Evolutionary conservation across 2,113 vertebrate genomes (phyloP).

Genomic region (Halcyon senegalensis): DNA sequence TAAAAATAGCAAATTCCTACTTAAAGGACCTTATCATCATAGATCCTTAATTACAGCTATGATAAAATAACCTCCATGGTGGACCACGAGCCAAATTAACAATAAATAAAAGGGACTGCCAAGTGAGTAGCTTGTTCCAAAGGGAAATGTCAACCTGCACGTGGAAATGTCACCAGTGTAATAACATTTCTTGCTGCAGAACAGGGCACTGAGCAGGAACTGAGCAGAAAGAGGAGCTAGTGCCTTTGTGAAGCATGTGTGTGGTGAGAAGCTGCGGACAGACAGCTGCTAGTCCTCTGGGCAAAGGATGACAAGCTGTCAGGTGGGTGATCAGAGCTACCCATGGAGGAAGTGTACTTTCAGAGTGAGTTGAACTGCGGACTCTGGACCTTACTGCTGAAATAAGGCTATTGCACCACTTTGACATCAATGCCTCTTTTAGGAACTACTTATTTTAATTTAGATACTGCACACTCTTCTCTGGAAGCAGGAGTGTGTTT

Average conservation of each 20-base stretch:
- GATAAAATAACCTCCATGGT: constrained; percentile 35
- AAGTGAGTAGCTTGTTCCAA: constrained; percentile 35
- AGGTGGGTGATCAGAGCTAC: not conserved
- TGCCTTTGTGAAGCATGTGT: not conserved
- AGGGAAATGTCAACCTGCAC: constrained; percentile 58
- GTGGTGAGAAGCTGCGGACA: not conserved
- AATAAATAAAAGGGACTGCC: constrained; percentile 55
- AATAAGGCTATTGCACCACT: accelerated
- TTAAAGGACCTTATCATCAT: constrained; percentile 40
- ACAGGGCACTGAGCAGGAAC: not conserved
- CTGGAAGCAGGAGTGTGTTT: not conserved
- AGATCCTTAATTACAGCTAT: constrained; percentile 50
- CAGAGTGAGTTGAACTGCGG: not conserved
- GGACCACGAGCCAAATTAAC: not conserved
- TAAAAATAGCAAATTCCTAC: constrained; percentile 33
- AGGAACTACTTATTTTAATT: not conserved
- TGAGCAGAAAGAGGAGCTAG: not conserved
- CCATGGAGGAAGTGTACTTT: accelerated
- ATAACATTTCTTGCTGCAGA: not conserved
- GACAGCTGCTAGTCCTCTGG: not conserved
- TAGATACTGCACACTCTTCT: not conserved
- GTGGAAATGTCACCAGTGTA: constrained; percentile 54
- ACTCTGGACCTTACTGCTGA: accelerated
- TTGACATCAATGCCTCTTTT: accelerated
- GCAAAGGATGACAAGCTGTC: not conserved